Conservation (phyloP, 64 coral and sea anemone genomes). For the Stylophora pistillata region DNA sequence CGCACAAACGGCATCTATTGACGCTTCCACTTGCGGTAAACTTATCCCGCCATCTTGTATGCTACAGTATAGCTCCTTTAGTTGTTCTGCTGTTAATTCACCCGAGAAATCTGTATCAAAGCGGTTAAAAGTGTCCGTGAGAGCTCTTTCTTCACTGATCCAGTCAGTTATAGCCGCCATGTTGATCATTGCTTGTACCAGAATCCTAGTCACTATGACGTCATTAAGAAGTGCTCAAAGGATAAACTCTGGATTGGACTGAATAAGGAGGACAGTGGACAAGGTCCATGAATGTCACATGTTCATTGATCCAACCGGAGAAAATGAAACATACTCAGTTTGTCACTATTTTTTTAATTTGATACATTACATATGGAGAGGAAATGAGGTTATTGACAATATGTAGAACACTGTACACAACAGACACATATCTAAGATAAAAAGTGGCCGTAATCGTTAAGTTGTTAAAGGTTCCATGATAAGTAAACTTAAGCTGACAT, state of each 20-base stretch:
- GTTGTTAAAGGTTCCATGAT: too few relatives aligned
- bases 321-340: too few relatives aligned
- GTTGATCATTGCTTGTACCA: constrained; percentile 54
- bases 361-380: too few relatives aligned
- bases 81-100: constrained; percentile 82
- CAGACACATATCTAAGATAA: too few relatives aligned
- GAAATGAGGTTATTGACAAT: too few relatives aligned
- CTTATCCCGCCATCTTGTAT: constrained; percentile 92
- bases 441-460: too few relatives aligned
- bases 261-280: neutral
- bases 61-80: constrained; percentile 71
- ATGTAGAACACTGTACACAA: too few relatives aligned
- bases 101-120: constrained; percentile 76
- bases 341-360: too few relatives aligned
- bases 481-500: too few relatives aligned
- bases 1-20: constrained; percentile 80
- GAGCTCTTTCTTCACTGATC: constrained; percentile 79
- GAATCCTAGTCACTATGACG: constrained; percentile 56
- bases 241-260: neutral
- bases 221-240: neutral
- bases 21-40: constrained; percentile 79
- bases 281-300: neutral
- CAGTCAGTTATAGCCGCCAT: constrained; percentile 84
- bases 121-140: constrained; percentile 71
- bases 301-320: too few relatives aligned